Conservation (phyloP, 2,888 invertebrate genomes). For the Apotomis betuletana region DNA sequence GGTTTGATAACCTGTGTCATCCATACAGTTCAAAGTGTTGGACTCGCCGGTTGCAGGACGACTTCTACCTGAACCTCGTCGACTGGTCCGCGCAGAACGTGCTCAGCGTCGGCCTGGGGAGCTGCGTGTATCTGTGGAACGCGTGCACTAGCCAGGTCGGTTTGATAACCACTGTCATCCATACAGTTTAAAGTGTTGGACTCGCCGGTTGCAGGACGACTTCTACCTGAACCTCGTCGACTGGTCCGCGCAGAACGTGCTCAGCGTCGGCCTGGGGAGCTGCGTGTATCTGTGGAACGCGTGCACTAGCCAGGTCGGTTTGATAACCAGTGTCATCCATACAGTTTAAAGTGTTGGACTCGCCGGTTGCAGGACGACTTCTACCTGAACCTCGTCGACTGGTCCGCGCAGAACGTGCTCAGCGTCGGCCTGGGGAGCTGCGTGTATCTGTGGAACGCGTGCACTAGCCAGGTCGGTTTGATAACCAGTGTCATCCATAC, state of each 20-base stretch:
- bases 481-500: conserved; percentile 81
- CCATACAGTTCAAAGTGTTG: conserved; percentile 97
- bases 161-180: too few species aligned
- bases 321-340: conserved; percentile 71
- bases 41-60: conserved; percentile 98
- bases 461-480: conserved; percentile 93
- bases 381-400: conserved; percentile 99
- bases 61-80: conserved; percentile 99
- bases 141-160: conserved; percentile 97
- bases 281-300: conserved; percentile 99
- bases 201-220: conserved; percentile 98
- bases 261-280: conserved; percentile 98
- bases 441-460: conserved; percentile 99
- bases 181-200: conserved; percentile 99
- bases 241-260: conserved; percentile 99
- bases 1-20: too few species aligned
- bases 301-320: conserved; percentile 94
- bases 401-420: conserved; percentile 99
- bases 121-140: conserved; percentile 99
- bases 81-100: conserved; percentile 99
- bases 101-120: conserved; percentile 97
- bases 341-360: conserved; percentile 98
- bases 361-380: conserved; percentile 99
- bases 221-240: conserved; percentile 99
- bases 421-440: conserved; percentile 99